Base-by-base conservation (phyloP, 2,113 vertebrate species). In the Mesocricetus auratus region DNA sequence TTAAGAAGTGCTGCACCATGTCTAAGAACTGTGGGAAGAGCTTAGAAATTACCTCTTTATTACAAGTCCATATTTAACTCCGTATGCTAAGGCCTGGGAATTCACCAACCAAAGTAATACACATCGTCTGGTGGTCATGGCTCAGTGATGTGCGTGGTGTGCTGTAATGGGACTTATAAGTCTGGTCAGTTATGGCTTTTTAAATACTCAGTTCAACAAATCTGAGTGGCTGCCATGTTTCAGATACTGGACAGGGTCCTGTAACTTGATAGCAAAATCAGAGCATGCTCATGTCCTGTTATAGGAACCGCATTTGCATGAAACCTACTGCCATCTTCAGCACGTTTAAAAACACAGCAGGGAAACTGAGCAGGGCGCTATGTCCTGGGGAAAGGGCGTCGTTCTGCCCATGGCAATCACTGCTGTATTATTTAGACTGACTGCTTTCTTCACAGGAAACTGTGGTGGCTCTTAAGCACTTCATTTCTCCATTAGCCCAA, bases 21-120 rank as follows among this genome's bases (percentile, higher is more conserved):
- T 78, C 12, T 77, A 85, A 88, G 73, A 83, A 47, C 60, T 53
- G 21, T 58, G 81, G 24, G 15, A 62, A 93, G 31, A 21, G 50
- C 47, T 90, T 60, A 77, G 24, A 93, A 96, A 81, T 68, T 24
- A 71, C 87, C 53, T 83, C 69, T 5, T 60, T 88, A 26, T 96
- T 73, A 77, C 33, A 93, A 45, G 15, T 56, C 77, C 0, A 64
- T 89, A 53, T 9, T 73, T 9, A 47, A 86, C 5, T 47, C 31
- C 36, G 22, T 86, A 53, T 31, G 50, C 29, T 21, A 26, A 96
- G 17, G 58, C 81, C 66, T 56, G 79, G 79, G n/a, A 62, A 36
- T 86, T 92, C 74, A 12, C 39, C n/a, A 92, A 33, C 68, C 66
- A 69, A 16, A 62, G 58, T n/a, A 42, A n/a, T 31, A 22, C 82